Evolutionary conservation across 2,888 invertebrate species (phyloP).

Genomic region (Crematogaster levior): DNA sequence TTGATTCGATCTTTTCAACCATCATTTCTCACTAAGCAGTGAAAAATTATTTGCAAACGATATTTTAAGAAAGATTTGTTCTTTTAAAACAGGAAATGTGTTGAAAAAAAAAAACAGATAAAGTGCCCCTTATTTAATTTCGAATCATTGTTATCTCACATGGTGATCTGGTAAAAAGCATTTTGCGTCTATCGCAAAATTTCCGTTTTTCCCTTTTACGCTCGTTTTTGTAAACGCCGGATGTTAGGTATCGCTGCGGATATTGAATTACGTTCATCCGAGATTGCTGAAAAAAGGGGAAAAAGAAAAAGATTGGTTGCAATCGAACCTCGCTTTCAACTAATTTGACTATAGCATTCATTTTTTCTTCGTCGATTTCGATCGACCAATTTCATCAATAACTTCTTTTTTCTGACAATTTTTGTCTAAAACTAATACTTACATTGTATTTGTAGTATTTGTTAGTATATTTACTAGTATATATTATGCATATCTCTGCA

Average conservation of each 20-base stretch:
- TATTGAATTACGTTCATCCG: conserved; percentile 5
- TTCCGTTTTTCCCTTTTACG: not conserved
- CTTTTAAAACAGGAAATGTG: not conserved
- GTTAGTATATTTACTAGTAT: not conserved
- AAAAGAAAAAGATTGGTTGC: not conserved
- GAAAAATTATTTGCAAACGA: not conserved
- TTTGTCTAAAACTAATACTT: not conserved
- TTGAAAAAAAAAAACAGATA: not conserved
- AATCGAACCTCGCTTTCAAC: not conserved
- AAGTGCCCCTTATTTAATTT: not conserved
- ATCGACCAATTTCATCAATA: not conserved
- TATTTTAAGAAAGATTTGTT: not conserved
- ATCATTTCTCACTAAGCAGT: too few relatives aligned
- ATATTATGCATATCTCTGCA: not conserved
- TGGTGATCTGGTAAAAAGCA: not conserved
- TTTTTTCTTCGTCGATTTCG: not conserved
- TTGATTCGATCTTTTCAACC: too few relatives aligned
- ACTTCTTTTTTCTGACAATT: not conserved
- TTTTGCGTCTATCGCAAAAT: not conserved
- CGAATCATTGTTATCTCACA: not conserved
- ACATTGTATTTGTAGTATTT: not conserved
- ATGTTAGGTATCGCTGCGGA: not conserved
- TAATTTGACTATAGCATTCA: not conserved
- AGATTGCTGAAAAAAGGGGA: not conserved
- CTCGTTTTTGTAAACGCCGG: not conserved